Evolutionary conservation across 2,797 vertebrate species (phyloP).

Genomic region (Sciaenops ocellatus): DNA sequence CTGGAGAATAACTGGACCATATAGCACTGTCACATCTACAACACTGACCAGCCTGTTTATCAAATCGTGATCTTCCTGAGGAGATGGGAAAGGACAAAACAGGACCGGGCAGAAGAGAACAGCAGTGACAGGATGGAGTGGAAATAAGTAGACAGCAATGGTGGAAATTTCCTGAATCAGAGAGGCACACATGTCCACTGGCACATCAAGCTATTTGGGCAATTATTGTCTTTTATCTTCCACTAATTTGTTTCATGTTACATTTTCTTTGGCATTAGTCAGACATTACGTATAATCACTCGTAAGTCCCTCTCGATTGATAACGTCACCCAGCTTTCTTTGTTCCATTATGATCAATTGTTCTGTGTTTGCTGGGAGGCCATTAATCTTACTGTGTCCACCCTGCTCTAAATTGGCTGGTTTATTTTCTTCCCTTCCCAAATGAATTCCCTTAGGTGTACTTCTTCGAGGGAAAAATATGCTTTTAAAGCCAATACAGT

Average conservation of each 20-base stretch:
- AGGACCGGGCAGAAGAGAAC: constrained; percentile 39
- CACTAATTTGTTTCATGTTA: constrained; percentile 45
- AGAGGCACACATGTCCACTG: constrained; percentile 22
- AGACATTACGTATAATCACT: constrained; percentile 50
- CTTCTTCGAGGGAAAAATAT: constrained; percentile 59
- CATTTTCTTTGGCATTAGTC: constrained; percentile 42
- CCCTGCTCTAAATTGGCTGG: constrained; percentile 66
- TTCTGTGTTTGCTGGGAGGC: constrained; percentile 61
- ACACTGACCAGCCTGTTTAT: constrained; percentile 56
- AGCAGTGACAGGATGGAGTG: constrained; percentile 24
- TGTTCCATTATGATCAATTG: constrained; percentile 71
- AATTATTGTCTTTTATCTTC: constrained; percentile 48
- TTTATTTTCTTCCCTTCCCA: constrained; percentile 62
- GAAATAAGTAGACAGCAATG: constrained; percentile 33
- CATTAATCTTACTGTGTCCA: constrained; percentile 74
- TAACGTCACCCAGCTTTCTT: constrained; percentile 51
- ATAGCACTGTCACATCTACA: constrained; percentile 65
- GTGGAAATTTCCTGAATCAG: constrained; percentile 49
- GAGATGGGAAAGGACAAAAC: constrained; percentile 40
- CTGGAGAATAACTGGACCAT: constrained; percentile 61
- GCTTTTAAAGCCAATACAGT: constrained; percentile 52
- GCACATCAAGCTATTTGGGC: constrained; percentile 28
- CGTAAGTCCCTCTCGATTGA: constrained; percentile 33
- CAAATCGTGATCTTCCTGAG: constrained; percentile 52
- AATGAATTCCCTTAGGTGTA: constrained; percentile 71